A percentile compares a stretch with the other conserved stretches of the same genome.
Evolutionary conservation across 2,888 invertebrate genomes (phyloP).

Genomic region (Phasia obesa): DNA sequence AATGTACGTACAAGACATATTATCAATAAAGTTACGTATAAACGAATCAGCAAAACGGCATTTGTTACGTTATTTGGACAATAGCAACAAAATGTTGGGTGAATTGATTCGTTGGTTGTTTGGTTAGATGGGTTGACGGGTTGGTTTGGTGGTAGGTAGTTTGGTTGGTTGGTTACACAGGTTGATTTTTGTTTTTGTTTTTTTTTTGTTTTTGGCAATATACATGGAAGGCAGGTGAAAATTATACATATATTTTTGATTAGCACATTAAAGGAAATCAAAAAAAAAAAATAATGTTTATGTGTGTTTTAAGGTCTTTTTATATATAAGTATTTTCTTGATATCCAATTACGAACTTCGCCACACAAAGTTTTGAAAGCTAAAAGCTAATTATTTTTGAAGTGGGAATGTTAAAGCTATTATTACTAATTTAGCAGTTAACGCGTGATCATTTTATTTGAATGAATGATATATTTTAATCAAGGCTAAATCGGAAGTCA

Average conservation of each 20-base stretch:
- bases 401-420: background rate
- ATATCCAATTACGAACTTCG: constrained; percentile 37
- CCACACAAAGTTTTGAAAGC: constrained; percentile 27
- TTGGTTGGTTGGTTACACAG: constrained; percentile 32
- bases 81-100: constrained; percentile 49
- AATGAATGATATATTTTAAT: background rate
- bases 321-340: background rate
- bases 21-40: constrained; percentile 36
- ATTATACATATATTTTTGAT: constrained; percentile 43
- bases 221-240: constrained; percentile 50
- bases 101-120: constrained; percentile 45
- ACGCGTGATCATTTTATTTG: background rate
- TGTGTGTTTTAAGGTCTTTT: background rate
- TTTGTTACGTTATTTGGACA: constrained; percentile 30
- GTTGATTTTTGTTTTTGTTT: constrained; percentile 31
- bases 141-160: constrained; percentile 8
- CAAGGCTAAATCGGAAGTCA: background rate
- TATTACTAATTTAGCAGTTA: background rate
- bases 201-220: constrained; percentile 41
- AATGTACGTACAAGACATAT: constrained; percentile 10
- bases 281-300: constrained; percentile 15
- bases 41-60: constrained; percentile 38
- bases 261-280: constrained; percentile 32
- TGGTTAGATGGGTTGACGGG: constrained; percentile 31
- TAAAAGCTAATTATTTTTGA: background rate